Evolutionary conservation across 2,113 vertebrate genomes (phyloP).

Genomic region (Hippocampus zosterae): DNA sequence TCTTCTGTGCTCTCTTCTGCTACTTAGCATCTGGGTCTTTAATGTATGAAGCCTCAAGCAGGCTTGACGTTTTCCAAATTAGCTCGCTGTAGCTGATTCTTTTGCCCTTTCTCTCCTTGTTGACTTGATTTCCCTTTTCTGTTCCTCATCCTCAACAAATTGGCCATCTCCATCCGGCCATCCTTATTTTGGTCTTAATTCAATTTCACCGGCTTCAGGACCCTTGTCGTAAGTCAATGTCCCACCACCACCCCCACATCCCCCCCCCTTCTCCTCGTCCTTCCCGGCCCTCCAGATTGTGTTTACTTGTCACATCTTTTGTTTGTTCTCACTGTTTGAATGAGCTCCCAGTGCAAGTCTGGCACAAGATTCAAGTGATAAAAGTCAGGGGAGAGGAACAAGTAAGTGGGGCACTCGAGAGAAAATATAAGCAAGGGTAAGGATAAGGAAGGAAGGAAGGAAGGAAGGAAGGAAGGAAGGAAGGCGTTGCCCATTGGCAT

Average conservation of each 20-base stretch:
- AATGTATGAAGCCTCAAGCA: not conserved
- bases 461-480: too few species aligned
- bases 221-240: constrained; percentile 40
- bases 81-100: not conserved
- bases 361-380: not conserved
- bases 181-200: not conserved
- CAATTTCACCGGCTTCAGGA: constrained; percentile 32
- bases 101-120: not conserved
- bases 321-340: not conserved
- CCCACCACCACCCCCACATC: constrained; percentile 9
- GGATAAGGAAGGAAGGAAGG: not conserved
- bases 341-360: constrained; percentile 16
- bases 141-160: not conserved
- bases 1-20: not conserved
- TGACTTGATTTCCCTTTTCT: too few species aligned
- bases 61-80: not conserved
- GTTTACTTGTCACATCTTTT: constrained; percentile 24
- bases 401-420: not conserved
- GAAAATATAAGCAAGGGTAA: not conserved
- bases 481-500: too few species aligned
- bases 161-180: not conserved
- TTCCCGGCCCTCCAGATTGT: constrained; percentile 6
- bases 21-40: not conserved
- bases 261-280: not conserved
- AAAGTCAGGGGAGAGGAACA: constrained; percentile 4